Conservation (phyloP, 2,888 invertebrate genomes). For the Eudasyphora cyanicolor region DNA sequence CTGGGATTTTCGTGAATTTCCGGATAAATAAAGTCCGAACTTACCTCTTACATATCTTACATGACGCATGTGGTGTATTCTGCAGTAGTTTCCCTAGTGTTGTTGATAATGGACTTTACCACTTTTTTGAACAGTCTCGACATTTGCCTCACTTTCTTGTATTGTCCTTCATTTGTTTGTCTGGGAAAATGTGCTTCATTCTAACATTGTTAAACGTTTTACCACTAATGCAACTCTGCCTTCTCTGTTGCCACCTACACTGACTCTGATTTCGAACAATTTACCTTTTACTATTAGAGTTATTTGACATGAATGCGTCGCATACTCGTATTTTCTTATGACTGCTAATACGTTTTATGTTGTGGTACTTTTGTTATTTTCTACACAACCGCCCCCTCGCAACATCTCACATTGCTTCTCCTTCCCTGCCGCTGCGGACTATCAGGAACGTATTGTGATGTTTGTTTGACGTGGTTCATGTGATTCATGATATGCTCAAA, state of each 20-base stretch:
- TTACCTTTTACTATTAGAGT: not conserved
- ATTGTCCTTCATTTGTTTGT: not conserved
- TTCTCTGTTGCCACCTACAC: not conserved
- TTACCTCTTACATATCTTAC: too few relatives aligned
- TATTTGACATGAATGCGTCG: not conserved
- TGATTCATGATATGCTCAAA: slow-evolving; percentile 9
- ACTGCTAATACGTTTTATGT: slow-evolving; percentile 47
- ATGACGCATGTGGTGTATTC: too few relatives aligned
- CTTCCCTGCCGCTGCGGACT: not conserved
- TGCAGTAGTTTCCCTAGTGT: too few relatives aligned
- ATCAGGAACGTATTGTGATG: not conserved
- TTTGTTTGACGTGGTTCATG: not conserved
- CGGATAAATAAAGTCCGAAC: too few relatives aligned
- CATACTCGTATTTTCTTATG: slow-evolving; percentile 10
- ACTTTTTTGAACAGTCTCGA: too few relatives aligned
- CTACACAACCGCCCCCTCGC: not conserved
- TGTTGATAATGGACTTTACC: too few relatives aligned
- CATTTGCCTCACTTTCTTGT: not conserved
- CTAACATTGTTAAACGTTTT: slow-evolving; percentile 6
- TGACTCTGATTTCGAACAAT: not conserved
- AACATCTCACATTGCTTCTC: too few relatives aligned
- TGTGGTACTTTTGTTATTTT: slow-evolving; percentile 32
- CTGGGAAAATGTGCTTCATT: slow-evolving; percentile 8
- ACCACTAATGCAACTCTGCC: slow-evolving; percentile 37
- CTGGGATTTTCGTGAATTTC: too few relatives aligned